Conservation (phyloP, 2,113 vertebrate genomes). For the Eleginops maclovinus region DNA sequence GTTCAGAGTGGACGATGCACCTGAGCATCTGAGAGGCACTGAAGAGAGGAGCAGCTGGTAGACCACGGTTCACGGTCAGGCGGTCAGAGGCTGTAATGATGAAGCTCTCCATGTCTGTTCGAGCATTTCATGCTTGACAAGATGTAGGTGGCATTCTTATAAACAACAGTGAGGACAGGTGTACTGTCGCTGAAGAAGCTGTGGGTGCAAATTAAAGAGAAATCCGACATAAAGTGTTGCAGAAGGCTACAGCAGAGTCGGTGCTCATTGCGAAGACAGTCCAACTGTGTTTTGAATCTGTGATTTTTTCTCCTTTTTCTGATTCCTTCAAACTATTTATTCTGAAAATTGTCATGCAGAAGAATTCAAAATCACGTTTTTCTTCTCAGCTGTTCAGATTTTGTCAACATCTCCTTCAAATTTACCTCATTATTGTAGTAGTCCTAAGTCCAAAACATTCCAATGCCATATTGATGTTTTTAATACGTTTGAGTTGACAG, state of each 20-base stretch:
- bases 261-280: neutral
- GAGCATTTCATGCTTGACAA: conserved; percentile 49
- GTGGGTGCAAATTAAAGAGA: neutral
- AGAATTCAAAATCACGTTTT: neutral
- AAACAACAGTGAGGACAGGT: conserved; percentile 22
- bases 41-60: conserved; percentile 65
- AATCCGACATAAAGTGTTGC: neutral
- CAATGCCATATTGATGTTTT: neutral
- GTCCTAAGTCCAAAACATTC: neutral
- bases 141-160: conserved; percentile 28
- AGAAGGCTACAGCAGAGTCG: neutral
- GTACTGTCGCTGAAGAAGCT: neutral
- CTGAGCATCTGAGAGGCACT: conserved; percentile 15
- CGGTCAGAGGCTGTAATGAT: conserved; percentile 52
- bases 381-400: neutral
- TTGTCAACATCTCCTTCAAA: neutral
- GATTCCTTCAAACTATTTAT: neutral
- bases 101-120: conserved; percentile 48
- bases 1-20: conserved; percentile 30
- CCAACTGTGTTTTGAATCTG: neutral
- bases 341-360: neutral
- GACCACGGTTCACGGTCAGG: conserved; percentile 31
- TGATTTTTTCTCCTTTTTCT: neutral
- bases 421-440: neutral
- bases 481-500: neutral